Conservation (phyloP, 2,797 vertebrate genomes). For the Ctenochaetus hawaiiensis region DNA sequence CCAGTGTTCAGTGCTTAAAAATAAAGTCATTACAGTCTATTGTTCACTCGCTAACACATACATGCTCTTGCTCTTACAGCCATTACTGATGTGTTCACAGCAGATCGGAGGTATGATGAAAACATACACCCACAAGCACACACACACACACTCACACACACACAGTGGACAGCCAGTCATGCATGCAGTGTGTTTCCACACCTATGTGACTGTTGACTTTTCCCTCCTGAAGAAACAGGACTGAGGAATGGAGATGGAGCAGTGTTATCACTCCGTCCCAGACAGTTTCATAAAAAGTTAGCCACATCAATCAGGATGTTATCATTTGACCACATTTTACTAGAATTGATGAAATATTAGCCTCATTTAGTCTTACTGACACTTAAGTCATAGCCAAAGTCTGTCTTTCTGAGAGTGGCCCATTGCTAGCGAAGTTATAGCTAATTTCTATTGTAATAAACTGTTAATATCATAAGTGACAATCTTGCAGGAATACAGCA, state of each 20-base stretch:
- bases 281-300: no score
- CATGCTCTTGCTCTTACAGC: not conserved
- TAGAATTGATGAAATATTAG: no score
- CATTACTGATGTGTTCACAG: conserved; percentile 39
- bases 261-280: not conserved
- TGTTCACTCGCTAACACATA: conserved; percentile 37
- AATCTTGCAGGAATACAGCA: not conserved
- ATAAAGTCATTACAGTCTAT: conserved; percentile 58
- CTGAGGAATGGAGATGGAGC: conserved; percentile 40
- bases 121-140: no score
- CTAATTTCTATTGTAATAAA: no score
- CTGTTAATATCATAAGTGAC: not conserved
- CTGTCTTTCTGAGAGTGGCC: not conserved
- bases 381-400: not conserved
- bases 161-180: conserved; percentile 13
- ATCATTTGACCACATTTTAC: no score
- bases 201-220: conserved; percentile 61
- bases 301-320: no score
- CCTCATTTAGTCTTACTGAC: not conserved
- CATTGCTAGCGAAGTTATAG: no score
- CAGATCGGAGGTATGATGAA: conserved; percentile 31
- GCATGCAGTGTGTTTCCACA: conserved; percentile 43
- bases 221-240: conserved; percentile 42
- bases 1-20: conserved; percentile 16
- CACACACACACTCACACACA: not conserved